Base-by-base conservation (phyloP, 2,797 vertebrate species). In the Valencia hispanica region DNA sequence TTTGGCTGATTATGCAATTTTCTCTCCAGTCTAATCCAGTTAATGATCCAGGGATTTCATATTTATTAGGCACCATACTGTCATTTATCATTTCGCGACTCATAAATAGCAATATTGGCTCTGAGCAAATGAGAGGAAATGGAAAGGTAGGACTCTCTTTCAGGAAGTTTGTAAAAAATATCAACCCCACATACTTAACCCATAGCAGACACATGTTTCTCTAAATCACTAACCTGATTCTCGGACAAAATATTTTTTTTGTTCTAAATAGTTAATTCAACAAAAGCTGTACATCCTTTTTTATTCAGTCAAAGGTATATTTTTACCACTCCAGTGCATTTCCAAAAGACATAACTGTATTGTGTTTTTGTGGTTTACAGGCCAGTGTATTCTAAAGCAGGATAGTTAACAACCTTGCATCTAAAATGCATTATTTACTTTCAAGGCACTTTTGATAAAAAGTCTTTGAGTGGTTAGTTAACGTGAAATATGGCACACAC, bases 41-140 rank as follows among this genome's bases (percentile, higher is more conserved):
- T 91, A 94, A 93, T 91, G 89, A 94, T 89, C 82, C 85, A 84
- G 81, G 85, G 85, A 90, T 93, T 93, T 91, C 81, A 94, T 91
- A 91, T 93, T 91, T 92, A 92, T 88, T 90, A 90, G 75, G 77
- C 73, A 66, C 72, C 70, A 48, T 78, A 70, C 53, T 50, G 50
- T 84, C 75, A 86, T 91, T 86, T 84, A 89, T 92, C 85, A 91
- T 91, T 88, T 91, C 82, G 77, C 84, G 83, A 81, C 78, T 73
- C 86, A 91, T 89, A 87, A 92, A 89, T 87, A 89, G 78, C 74
- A 63, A 79, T 85, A 88, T 89, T 88, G 85, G 81, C 86, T 88
- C 81, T 82, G 83, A 85, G 73, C 82, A 87, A 90, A 92, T 87
- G 81, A 88, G 81, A 88, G 79, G 79, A 76, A 43, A 77, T 75